A percentile compares a stretch with the other conserved stretches of the same genome.
These are phyloP conservation scores for Synanthedon andrenaeformis DNA, from an alignment of 2,888 invertebrate genomes.

Conservation along the genomic window DNA sequence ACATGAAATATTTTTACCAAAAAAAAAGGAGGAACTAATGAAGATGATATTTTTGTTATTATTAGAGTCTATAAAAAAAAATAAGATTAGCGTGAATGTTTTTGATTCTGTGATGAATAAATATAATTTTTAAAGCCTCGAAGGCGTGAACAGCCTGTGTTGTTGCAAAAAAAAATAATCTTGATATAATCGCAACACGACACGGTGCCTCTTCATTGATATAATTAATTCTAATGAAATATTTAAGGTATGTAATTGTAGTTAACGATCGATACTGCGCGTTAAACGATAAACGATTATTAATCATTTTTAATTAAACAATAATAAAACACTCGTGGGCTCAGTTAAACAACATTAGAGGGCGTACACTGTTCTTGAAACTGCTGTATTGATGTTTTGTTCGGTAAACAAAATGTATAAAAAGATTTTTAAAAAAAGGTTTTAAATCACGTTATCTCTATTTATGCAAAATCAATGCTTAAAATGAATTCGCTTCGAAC, in stretches of 20 bases:
- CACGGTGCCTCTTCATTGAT: slow-evolving; percentile 12
- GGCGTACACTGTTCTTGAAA: too few species aligned
- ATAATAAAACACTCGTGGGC: neutral
- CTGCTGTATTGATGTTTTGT: too few species aligned
- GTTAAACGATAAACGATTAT: neutral
- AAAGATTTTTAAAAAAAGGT: too few species aligned
- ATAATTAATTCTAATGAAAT: slow-evolving; percentile 9
- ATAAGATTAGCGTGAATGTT: slow-evolving; percentile 32
- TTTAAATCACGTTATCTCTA: too few species aligned
- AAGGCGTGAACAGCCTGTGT: slow-evolving; percentile 28
- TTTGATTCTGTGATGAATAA: slow-evolving; percentile 53
- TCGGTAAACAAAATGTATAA: too few species aligned
- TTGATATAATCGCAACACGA: slow-evolving; percentile 7
- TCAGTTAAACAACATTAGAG: neutral
- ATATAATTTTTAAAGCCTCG: slow-evolving; percentile 42
- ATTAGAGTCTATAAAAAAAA: slow-evolving; percentile 43
- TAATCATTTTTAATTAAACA: neutral
- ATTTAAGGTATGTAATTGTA: slow-evolving; percentile 20
- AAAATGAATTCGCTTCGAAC: too few species aligned
- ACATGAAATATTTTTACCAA: slow-evolving; percentile 50
- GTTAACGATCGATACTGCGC: slow-evolving; percentile 36
- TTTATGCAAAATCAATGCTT: too few species aligned
- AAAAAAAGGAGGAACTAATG: slow-evolving; percentile 12
- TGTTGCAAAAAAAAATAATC: slow-evolving; percentile 15
- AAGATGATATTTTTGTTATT: slow-evolving; percentile 50